Evolutionary conservation across 2,797 vertebrate genomes (phyloP).

Genomic region (Enteromius trimaculatus): DNA sequence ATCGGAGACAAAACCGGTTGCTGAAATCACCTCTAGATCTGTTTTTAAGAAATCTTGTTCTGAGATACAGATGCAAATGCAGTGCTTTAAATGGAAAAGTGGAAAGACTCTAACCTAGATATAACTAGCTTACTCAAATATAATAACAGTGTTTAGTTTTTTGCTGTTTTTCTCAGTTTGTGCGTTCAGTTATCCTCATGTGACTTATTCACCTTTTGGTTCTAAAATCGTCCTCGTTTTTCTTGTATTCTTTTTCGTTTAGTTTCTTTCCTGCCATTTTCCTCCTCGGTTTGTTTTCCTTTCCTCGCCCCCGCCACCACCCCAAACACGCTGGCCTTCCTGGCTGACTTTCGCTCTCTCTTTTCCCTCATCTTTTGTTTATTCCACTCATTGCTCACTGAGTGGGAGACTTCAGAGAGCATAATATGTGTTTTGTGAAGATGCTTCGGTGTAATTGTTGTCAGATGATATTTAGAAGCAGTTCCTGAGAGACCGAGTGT

Average conservation of each 20-base stretch:
- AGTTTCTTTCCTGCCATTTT: constrained; percentile 39
- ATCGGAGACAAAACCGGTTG: not conserved
- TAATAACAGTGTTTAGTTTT: not conserved
- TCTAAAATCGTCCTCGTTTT: not conserved
- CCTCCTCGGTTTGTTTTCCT: constrained; percentile 52
- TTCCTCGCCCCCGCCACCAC: constrained; percentile 16
- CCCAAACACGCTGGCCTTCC: constrained; percentile 56
- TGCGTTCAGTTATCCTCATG: not conserved
- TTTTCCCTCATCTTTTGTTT: constrained; percentile 43
- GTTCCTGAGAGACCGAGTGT: constrained; percentile 49
- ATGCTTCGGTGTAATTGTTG: constrained; percentile 70
- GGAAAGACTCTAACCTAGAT: not conserved
- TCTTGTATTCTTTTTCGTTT: constrained; percentile 18
- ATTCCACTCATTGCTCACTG: constrained; percentile 31
- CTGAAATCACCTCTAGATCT: not conserved
- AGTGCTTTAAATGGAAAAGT: not conserved
- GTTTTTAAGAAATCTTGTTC: not conserved
- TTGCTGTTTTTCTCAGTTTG: not conserved
- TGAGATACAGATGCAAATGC: not conserved
- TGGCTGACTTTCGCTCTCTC: constrained; percentile 44
- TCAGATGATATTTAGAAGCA: constrained; percentile 72
- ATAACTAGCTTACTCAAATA: not conserved
- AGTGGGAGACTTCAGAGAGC: constrained; percentile 45
- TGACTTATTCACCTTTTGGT: not conserved
- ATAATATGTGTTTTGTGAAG: constrained; percentile 60